Base-by-base conservation (phyloP, 2,797 vertebrate genomes). In the Lagocephalus sceleratus region DNA sequence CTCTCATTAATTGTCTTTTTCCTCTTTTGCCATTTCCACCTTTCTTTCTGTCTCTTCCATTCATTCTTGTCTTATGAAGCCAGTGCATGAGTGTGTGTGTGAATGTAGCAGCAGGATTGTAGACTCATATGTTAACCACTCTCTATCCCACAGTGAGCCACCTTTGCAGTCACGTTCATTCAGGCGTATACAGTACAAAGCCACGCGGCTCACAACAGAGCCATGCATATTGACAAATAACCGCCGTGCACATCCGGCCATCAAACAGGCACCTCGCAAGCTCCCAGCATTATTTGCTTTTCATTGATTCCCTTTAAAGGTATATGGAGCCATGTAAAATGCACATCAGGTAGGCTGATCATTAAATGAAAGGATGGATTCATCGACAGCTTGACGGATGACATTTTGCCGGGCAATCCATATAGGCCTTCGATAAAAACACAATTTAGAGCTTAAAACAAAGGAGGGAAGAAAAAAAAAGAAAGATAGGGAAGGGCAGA, bases 331-430 rank as follows among this genome's bases (percentile, higher is more conserved):
- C 82, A 71, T 76, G 80, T 83, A 85, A 86, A 89, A 90, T 89
- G 89, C 86, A 88, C 85, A 88, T 90, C 78, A 84, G 82, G 80
- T 84, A 72, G 78, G 71, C 81, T 77, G 82, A 89, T 89, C 87
- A 78, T 87, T 90, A 87, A 86, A 85, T 85, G 81, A 87, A 84
- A 75, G 81, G 73, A 90, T 89, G 75, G 88, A 90, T 88, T 87
- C 88, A 91, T 91, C 73, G 90, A 90, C 90, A 92, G 85, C 75
- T 89, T 90, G 91, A 92, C 86, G 87, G 89, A 92, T 91, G 88
- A 86, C 86, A 87, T 90, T 91, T 89, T 85, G 81, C 70, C 14
- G 67, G 66, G 71, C 76, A 75, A 91, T 92, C 90, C 76, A 90
- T 91, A 81, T 5, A 47, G 67, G 60, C 86, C 83, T 87, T 89